A percentile compares a stretch with the other conserved stretches of the same genome.
phyloP scores from a whole-genome alignment of 37 sponge, comb jelly and placozoan species.

The Haliclona indistincta region DNA sequence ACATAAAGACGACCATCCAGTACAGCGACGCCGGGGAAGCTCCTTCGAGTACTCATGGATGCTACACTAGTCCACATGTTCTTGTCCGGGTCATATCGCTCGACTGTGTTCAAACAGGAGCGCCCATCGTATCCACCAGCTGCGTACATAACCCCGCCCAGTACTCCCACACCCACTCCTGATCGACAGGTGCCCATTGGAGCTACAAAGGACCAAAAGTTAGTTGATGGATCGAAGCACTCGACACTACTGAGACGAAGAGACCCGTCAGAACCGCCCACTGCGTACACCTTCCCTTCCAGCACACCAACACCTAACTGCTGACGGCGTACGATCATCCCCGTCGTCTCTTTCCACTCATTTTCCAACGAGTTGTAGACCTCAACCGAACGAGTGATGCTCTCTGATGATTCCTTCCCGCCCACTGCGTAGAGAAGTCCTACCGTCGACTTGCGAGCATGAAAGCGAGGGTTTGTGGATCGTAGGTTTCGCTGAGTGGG shows the following conservation, averaged over 20 bases:
- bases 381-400: slow-evolving; percentile 86
- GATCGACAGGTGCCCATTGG: slow-evolving; percentile 92
- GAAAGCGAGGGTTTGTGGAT: slow-evolving; percentile 54
- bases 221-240: slow-evolving; percentile 82
- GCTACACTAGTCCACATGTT: slow-evolving; percentile 91
- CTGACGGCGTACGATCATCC: slow-evolving; percentile 86
- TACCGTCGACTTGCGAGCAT: slow-evolving; percentile 80
- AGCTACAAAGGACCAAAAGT: slow-evolving; percentile 91
- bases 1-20: slow-evolving; percentile 65
- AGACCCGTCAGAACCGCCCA: slow-evolving; percentile 98
- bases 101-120: slow-evolving; percentile 90
- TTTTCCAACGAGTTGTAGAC: slow-evolving; percentile 66
- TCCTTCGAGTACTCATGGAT: slow-evolving; percentile 87
- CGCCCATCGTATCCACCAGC: slow-evolving; percentile 90
- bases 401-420: slow-evolving; percentile 93
- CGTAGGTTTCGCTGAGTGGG: slow-evolving; percentile 49
- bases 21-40: slow-evolving; percentile 92
- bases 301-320: slow-evolving; percentile 88
- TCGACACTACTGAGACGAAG: slow-evolving; percentile 92
- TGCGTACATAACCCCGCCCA: slow-evolving; percentile 93
- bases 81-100: slow-evolving; percentile 88
- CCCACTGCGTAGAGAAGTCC: slow-evolving; percentile 88
- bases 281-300: slow-evolving; percentile 86
- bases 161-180: slow-evolving; percentile 91
- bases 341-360: slow-evolving; percentile 71